A percentile compares a stretch with the other conserved stretches of the same genome.
phyloP scores from a whole-genome alignment of 2,888 invertebrate genomes.

The Plemyria rubiginata region DNA sequence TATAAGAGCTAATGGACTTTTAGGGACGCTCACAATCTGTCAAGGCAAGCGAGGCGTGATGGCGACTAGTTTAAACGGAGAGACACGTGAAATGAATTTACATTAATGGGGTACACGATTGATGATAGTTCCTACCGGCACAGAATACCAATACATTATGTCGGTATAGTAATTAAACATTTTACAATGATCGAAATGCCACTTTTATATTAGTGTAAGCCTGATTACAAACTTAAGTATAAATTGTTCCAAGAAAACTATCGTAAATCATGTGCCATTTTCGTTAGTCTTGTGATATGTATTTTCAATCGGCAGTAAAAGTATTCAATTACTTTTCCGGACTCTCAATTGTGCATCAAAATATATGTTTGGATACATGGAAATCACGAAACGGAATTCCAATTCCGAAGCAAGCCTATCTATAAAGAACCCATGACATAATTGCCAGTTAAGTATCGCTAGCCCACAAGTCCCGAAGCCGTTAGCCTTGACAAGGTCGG shows the following conservation, averaged over 20 bases:
- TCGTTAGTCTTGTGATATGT: no score
- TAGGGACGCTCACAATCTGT: slow-evolving; percentile 39
- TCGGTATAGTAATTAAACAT: no score
- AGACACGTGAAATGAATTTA: slow-evolving; percentile 23
- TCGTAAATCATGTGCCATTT: no score
- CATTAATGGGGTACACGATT: slow-evolving; percentile 20
- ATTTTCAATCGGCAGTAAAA: no score
- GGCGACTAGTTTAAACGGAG: slow-evolving; percentile 31
- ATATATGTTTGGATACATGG: no score
- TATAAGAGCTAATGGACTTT: slow-evolving; percentile 44
- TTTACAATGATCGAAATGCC: neutral
- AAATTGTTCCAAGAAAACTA: no score
- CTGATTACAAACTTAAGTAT: no score
- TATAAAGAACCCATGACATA: slow-evolving; percentile 35
- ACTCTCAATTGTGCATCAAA: neutral
- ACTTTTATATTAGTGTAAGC: neutral
- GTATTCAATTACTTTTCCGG: neutral
- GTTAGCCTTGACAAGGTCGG: slow-evolving; percentile 70
- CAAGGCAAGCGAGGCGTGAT: slow-evolving; percentile 29
- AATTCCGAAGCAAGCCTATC: slow-evolving; percentile 13
- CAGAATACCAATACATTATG: neutral
- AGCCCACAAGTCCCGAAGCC: slow-evolving; percentile 33
- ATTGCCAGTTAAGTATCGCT: slow-evolving; percentile 26
- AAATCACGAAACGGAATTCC: no score
- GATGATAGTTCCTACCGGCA: slow-evolving; percentile 4